Conservation (phyloP, 2,888 invertebrate genomes). For the Sinopyrophorus schimmeli region DNA sequence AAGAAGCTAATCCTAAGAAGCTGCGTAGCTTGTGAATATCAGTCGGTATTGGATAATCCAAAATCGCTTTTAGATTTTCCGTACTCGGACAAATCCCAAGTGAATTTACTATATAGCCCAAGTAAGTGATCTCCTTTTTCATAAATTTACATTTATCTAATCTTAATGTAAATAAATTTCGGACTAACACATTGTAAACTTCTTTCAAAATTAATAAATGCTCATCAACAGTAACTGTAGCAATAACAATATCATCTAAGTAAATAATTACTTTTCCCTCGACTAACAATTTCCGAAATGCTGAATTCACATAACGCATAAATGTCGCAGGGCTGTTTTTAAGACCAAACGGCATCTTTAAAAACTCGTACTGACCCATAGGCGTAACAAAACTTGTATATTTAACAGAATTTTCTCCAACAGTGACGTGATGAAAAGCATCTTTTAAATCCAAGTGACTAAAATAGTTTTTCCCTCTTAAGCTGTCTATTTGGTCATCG, state of each 20-base stretch:
- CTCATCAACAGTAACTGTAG: constrained; percentile 35
- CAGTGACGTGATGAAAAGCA: constrained; percentile 41
- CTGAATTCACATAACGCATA: constrained; percentile 1
- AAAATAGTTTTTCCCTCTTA: constrained; percentile 39
- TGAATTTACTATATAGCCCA: constrained; percentile 32
- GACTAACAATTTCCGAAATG: constrained; percentile 30
- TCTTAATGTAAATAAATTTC: not conserved
- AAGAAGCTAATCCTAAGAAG: constrained; percentile 34
- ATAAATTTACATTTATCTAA: constrained; percentile 36
- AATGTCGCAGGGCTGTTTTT: constrained; percentile 33
- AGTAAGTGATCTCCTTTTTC: constrained; percentile 29
- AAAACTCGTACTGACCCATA: constrained; percentile 42
- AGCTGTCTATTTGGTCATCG: constrained; percentile 39
- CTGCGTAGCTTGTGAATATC: constrained; percentile 26
- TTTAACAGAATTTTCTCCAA: constrained; percentile 37
- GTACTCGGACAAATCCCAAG: constrained; percentile 31
- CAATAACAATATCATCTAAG: constrained; percentile 41
- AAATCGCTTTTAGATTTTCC: constrained; percentile 29
- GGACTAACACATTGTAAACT: not conserved
- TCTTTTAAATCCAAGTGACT: constrained; percentile 41
- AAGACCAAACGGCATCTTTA: constrained; percentile 42
- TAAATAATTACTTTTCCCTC: constrained; percentile 32
- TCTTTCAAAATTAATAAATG: not conserved
- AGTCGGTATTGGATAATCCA: constrained; percentile 28
- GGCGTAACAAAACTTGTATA: constrained; percentile 43